Base-by-base conservation (phyloP, 2,797 vertebrate genomes). In the Mionectes olivaceus region DNA sequence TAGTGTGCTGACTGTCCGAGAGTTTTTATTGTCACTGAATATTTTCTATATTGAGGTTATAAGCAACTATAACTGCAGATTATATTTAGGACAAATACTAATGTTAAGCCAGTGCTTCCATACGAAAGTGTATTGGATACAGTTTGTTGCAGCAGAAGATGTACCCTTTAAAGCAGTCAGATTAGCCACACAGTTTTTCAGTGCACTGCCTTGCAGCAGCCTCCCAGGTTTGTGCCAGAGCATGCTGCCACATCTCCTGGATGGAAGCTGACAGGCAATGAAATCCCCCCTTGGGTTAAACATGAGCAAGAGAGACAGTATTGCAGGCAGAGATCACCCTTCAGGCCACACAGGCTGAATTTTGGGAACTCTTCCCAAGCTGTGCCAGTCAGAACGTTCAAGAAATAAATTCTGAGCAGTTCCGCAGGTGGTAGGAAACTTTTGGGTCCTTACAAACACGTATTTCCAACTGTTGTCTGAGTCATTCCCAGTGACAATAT, bases 71-170 rank as follows among this genome's bases (percentile, higher is more conserved):
- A 60, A 7, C 49, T 82, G 3, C 15, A 35, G 3, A 5, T 23
- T 68, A 6, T 19, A 52, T 30, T 81, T 68, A 37, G 11, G 33
- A 44, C 61, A 84, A 69, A 46, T 11, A 64, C 8, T 39, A n/a
- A 49, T 0, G 0, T 10, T 60, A 56, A 79, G 7, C 25, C 21
- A 65, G 4, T 28, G 47, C 3, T 61, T 69, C 13, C 44, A 35
- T 5, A 28, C 18, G 17, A 80, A 64, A 92, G 39, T 8, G 75
- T 87, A 55, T 3, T 7, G 10, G 25, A 49, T 55, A 25, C 14
- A 47, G 41, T 43, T 89, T 80, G 74, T 49, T 44, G 23, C 47
- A 87, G 44, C 21, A 83, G 76, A 74, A 56, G 37, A 53, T 16
- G 8, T 4, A 32, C 15, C 9, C 7, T 67, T 74, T 44, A 50